phyloP scores from a whole-genome alignment of 2,797 vertebrate species.

The Schizopygopsis pylzovi region DNA sequence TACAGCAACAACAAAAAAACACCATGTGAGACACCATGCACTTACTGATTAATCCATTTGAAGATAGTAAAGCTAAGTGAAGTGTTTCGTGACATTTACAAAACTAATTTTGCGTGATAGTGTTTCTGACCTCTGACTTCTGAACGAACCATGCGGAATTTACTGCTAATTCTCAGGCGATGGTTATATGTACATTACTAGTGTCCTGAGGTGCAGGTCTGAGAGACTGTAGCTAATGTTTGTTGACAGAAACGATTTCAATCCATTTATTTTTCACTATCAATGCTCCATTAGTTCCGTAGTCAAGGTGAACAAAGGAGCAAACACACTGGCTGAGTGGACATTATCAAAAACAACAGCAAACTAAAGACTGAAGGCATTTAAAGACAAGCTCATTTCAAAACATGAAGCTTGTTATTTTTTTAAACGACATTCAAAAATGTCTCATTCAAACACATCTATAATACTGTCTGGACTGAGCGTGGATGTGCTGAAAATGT shows the following conservation, averaged over 20 bases:
- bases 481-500: constrained; percentile 46
- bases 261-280: constrained; percentile 36
- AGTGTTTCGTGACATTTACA: constrained; percentile 26
- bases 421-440: constrained; percentile 8
- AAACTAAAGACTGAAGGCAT: not conserved
- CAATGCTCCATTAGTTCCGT: constrained; percentile 37
- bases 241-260: constrained; percentile 35
- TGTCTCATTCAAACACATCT: constrained; percentile 7
- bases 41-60: constrained; percentile 15
- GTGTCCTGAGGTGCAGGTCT: constrained; percentile 26
- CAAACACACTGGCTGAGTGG: constrained; percentile 38
- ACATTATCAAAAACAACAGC: constrained; percentile 40
- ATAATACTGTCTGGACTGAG: constrained; percentile 58
- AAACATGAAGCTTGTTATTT: constrained; percentile 30
- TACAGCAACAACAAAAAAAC: not conserved
- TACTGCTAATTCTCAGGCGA: constrained; percentile 27
- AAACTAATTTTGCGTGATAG: constrained; percentile 16
- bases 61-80: not conserved
- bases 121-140: constrained; percentile 27
- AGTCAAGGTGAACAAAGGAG: constrained; percentile 21
- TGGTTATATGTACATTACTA: constrained; percentile 14
- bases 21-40: not conserved
- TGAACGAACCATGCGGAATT: constrained; percentile 30
- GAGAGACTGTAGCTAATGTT: constrained; percentile 35
- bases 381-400: constrained; percentile 25